Evolutionary conservation across 2,888 invertebrate genomes (phyloP), one percentile per base, ranked within the genome.

Genomic region (Didymodactylos carnosus): DNA sequence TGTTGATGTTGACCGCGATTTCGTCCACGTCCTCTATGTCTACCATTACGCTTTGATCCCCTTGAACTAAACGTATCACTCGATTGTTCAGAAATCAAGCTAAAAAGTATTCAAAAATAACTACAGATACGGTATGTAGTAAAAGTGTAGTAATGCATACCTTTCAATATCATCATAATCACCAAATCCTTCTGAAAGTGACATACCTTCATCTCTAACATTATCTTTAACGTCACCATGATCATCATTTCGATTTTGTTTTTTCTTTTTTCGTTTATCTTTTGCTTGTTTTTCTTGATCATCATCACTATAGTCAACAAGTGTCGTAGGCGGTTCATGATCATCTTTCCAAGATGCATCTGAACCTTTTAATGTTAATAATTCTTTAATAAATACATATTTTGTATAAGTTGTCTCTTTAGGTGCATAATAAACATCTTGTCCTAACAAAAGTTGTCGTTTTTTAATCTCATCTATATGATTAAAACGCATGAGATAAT

Each of bases 331-430:
- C 19, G 75, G 75, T 39, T 75, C 75, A 46, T 75, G 53, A 72
- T 75, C 75, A 73, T 73, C 71, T 16, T 51, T 41, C 75, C 75
- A 75, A 27, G 73, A 73, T 40, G 75, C 75, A 41, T 75, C 75
- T 23, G 73, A 71, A 49, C 75, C 75, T 70, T 71, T 71, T 49
- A 70, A 41, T 49, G 49, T 53, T 70, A 62, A 35, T 29, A 73
- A 51, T 51, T 53, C 46, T 5, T 73, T 43, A 25, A 72, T 43
- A 43, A 73, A 73, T 3, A 73, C 71, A 71, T 40, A 75, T 51
- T 70, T 73, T 3, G 73, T 75, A 19, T 69, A 71, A 16, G 70
- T 39, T 29, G 62, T 69, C n/a, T 46, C 41, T 27, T 71, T 69
- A 6, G 73, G 62, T 35, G 62, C 46, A 41, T 53, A 75, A 11